Base-by-base conservation (phyloP, 2,797 vertebrate genomes). In the Ctenopoma kingsleyae region DNA sequence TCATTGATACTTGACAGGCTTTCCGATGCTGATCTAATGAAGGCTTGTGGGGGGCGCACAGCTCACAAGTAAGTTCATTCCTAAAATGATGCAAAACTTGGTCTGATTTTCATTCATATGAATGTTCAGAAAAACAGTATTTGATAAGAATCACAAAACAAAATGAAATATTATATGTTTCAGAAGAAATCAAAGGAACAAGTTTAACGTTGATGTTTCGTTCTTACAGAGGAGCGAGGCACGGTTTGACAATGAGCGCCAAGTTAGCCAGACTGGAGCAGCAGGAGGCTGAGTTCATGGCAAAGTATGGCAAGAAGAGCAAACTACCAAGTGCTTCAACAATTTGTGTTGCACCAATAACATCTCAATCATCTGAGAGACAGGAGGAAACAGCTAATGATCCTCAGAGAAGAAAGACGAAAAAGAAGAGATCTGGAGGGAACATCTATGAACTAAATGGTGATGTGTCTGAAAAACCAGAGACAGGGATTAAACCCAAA, bases 181-280 rank as follows among this genome's bases (percentile, higher is more conserved):
- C 13, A 40, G 12, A 15, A 40, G 38, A 40, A 15, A 11, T 9
- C 9, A 10, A 35, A 35, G 11, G 8, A 35, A 35, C 4, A 6
- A 30, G 35, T 35, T 36, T 40, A 6, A 40, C 13, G 16, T 5
- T 44, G n/a, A 16, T 17, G 8, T n/a, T 54, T 0, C 38, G 6
- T 35, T 69, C 38, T 41, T 52, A 64, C 13, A 99, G 97, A 85
- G 98, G 97, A 43, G 98, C 97, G 16, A 94, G 97, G 12, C 95
- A 96, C 0, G 97, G 98, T 23, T 58, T 98, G 54, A 98, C 90
- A 0, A 98, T 99, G 98, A 97, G 93, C 0, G 97, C 98, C 70
- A 98, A 99, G 87, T 87, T 99, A 51, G 96, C 96, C 0, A 89
- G 97, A 4, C 91, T 99, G 56, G 95, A 98, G 86, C 95, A 96